Evolutionary conservation across 2,888 invertebrate species (phyloP).

Genomic region (Cheiracanthium punctorium): DNA sequence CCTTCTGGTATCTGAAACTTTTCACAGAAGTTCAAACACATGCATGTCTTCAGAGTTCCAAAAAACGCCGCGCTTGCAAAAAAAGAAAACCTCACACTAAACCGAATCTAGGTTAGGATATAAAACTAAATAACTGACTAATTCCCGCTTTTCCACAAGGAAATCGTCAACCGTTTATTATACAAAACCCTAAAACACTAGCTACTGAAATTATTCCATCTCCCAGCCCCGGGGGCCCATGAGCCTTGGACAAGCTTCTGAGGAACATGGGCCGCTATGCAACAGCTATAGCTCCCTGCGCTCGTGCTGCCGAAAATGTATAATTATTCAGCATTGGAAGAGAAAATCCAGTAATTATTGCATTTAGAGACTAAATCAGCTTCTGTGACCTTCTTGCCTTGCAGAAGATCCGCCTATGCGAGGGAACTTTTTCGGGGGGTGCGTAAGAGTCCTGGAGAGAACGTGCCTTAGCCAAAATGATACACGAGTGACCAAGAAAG

Average conservation of each 20-base stretch:
- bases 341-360: constrained; percentile 36
- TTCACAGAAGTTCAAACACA: no score
- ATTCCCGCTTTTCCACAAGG: neutral
- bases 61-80: neutral
- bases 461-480: neutral
- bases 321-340: neutral
- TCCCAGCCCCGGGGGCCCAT: neutral
- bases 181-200: neutral
- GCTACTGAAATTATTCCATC: constrained; percentile 1
- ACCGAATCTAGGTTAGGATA: neutral
- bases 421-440: neutral
- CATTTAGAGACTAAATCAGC: constrained; percentile 27
- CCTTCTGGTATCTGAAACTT: no score
- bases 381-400: constrained; percentile 43
- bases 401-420: neutral
- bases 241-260: neutral
- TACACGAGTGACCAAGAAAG: neutral
- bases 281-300: no score
- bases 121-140: neutral
- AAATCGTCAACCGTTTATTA: neutral
- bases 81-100: neutral
- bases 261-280: neutral
- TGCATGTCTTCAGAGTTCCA: neutral
- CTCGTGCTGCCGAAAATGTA: neutral
- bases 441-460: neutral